A percentile compares a stretch with the other conserved stretches of the same genome.
These are phyloP conservation scores for Kuschelorhynchus macadamiae DNA, from an alignment of 2,888 invertebrate genomes.

Conservation along the genomic window DNA sequence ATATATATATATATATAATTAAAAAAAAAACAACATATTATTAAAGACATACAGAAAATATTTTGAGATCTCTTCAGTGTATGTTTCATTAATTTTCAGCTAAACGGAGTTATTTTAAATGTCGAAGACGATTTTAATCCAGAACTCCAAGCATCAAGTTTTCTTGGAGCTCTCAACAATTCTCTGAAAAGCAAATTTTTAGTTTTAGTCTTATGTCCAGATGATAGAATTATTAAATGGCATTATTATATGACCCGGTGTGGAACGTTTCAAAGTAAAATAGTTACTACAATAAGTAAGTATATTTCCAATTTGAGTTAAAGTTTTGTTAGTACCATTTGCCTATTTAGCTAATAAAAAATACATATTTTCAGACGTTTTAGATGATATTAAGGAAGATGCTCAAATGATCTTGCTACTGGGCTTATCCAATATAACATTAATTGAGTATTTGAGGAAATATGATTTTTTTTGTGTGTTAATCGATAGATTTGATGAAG, in stretches of 20 bases:
- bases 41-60: no score
- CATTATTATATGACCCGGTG: slow-evolving; percentile 58
- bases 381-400: slow-evolving; percentile 48
- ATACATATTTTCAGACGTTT: slow-evolving; percentile 51
- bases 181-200: slow-evolving; percentile 46
- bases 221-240: slow-evolving; percentile 57
- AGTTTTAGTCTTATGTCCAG: slow-evolving; percentile 58
- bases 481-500: slow-evolving; percentile 60
- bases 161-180: slow-evolving; percentile 56
- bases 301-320: not conserved
- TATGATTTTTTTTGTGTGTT: slow-evolving; percentile 58
- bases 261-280: slow-evolving; percentile 53
- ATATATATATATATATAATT: no score
- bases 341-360: no score
- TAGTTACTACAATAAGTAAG: slow-evolving; percentile 41
- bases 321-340: no score
- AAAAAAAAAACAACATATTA: no score
- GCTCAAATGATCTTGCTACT: slow-evolving; percentile 56
- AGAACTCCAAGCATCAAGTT: slow-evolving; percentile 59
- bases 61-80: no score
- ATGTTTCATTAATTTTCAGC: slow-evolving; percentile 55
- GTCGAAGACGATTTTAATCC: slow-evolving; percentile 60
- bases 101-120: slow-evolving; percentile 62
- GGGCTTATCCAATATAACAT: slow-evolving; percentile 56
- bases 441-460: slow-evolving; percentile 54